phyloP scores from a whole-genome alignment of 2,113 vertebrate species.

The Pelodiscus sinensis region DNA sequence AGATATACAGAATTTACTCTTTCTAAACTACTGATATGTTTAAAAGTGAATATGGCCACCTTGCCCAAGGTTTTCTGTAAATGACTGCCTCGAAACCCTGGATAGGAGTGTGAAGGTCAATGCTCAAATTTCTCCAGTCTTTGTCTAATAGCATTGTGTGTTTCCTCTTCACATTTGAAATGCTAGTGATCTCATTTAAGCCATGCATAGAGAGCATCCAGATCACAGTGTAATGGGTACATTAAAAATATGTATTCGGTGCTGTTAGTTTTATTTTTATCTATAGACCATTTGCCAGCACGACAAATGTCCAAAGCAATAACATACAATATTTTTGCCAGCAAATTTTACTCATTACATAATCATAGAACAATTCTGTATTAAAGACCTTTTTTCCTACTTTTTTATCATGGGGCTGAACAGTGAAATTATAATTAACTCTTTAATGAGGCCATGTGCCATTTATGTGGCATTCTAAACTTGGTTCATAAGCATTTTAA shows the following conservation, averaged over 20 bases:
- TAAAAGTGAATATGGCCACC: neutral
- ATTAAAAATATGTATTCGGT: neutral
- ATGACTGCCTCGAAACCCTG: neutral
- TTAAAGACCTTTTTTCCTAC: neutral
- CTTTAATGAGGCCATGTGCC: neutral
- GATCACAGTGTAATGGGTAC: neutral
- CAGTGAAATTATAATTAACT: neutral
- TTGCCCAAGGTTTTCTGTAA: neutral
- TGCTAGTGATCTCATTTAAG: neutral
- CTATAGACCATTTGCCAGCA: neutral
- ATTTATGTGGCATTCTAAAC: neutral
- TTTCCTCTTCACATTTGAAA: neutral
- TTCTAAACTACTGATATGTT: neutral
- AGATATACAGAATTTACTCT: neutral
- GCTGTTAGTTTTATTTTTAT: neutral
- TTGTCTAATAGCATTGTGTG: neutral
- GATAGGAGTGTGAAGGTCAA: neutral
- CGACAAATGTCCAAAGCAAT: neutral
- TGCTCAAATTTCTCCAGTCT: neutral
- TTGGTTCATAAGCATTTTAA: constrained; percentile 9
- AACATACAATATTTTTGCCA: neutral
- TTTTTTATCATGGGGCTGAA: neutral
- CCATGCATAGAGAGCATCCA: neutral
- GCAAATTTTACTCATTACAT: neutral
- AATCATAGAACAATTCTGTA: neutral